These are phyloP conservation scores for Scaptomyza tumidula DNA, from an alignment of 2,888 invertebrate genomes.

Conservation along the genomic window DNA sequence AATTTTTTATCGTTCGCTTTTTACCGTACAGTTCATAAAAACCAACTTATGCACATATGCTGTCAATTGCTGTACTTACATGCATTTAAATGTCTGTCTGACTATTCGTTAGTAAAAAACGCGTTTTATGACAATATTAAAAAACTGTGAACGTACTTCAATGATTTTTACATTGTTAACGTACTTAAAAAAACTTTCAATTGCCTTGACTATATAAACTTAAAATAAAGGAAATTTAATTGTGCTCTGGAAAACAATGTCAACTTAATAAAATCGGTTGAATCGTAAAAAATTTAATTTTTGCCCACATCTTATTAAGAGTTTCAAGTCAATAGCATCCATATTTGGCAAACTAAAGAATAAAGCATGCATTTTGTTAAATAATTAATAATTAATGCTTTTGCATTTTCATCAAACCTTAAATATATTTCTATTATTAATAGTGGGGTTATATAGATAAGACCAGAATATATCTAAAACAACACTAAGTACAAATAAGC, in stretches of 20 bases:
- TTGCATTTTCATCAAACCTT: too few relatives aligned
- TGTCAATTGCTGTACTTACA: slow-evolving; percentile 15
- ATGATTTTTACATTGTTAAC: background rate
- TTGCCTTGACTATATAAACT: background rate
- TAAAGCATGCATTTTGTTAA: too few relatives aligned
- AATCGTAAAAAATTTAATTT: too few relatives aligned
- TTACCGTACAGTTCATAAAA: background rate
- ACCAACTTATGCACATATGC: slow-evolving; percentile 3
- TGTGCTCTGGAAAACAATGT: background rate
- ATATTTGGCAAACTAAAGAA: too few relatives aligned
- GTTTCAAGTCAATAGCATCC: too few relatives aligned
- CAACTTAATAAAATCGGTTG: background rate
- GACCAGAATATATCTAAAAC: too few relatives aligned
- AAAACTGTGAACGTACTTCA: slow-evolving; percentile 3
- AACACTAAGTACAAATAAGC: too few relatives aligned
- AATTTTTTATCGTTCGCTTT: slow-evolving; percentile 2
- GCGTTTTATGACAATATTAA: slow-evolving; percentile 13
- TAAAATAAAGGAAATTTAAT: too few relatives aligned
- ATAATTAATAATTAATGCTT: too few relatives aligned
- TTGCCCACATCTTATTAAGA: too few relatives aligned
- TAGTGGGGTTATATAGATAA: too few relatives aligned
- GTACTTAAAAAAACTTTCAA: background rate
- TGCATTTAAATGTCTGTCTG: slow-evolving; percentile 5
- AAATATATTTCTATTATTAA: too few relatives aligned
- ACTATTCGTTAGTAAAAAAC: slow-evolving; percentile 8